phyloP scores from a whole-genome alignment of 2,113 vertebrate species.

The Prietella phreatophila region DNA sequence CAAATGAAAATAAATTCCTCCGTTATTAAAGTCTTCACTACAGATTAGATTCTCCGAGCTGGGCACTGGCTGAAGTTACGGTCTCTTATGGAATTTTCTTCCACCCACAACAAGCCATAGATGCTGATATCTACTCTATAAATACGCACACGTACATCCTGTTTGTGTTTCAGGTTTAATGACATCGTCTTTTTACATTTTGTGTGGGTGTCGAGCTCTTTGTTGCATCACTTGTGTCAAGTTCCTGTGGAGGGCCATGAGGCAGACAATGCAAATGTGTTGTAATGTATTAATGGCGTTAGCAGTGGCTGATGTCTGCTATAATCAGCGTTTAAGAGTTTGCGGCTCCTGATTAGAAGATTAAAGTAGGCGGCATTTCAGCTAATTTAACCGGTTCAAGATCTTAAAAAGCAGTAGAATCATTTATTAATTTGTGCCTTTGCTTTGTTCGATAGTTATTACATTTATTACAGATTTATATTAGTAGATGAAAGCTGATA shows the following conservation, averaged over 20 bases:
- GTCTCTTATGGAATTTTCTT: neutral
- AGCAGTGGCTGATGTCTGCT: neutral
- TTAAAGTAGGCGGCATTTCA: neutral
- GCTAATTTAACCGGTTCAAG: neutral
- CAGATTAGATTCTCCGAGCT: neutral
- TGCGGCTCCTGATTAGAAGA: neutral
- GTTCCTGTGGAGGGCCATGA: conserved; percentile 2
- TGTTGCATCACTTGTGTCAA: neutral
- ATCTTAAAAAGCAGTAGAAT: neutral
- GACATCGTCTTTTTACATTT: neutral
- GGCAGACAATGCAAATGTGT: neutral
- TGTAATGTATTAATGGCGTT: neutral
- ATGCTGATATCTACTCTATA: conserved; percentile 22
- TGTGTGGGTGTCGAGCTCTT: conserved; percentile 18
- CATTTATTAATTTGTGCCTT: neutral
- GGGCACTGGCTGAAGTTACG: neutral
- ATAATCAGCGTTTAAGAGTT: neutral
- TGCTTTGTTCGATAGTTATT: neutral
- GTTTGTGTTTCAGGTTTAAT: conserved; percentile 20
- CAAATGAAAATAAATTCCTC: neutral
- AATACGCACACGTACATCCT: conserved; percentile 35
- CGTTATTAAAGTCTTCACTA: neutral
- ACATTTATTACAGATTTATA: too few relatives aligned
- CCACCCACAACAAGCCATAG: neutral
- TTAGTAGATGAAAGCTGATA: neutral